phyloP scores from a whole-genome alignment of 2,888 invertebrate species.

The Crioceris asparagi region DNA sequence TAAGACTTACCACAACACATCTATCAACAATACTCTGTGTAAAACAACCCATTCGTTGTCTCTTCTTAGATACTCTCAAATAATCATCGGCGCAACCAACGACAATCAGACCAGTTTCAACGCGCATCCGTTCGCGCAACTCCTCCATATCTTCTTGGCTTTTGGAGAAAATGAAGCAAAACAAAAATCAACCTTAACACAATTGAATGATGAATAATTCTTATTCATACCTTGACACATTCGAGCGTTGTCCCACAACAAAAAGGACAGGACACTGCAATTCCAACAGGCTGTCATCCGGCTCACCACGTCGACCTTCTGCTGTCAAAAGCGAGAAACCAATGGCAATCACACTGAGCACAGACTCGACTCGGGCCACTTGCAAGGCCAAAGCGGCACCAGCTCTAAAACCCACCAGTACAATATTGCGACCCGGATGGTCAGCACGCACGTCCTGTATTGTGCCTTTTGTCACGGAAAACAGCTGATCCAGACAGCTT shows the following conservation, averaged over 20 bases:
- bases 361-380: constrained; percentile 59
- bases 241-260: constrained; percentile 66
- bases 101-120: constrained; percentile 64
- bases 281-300: constrained; percentile 65
- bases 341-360: constrained; percentile 57
- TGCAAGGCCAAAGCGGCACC: constrained; percentile 68
- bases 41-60: constrained; percentile 60
- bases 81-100: constrained; percentile 72
- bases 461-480: constrained; percentile 56
- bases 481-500: constrained; percentile 51
- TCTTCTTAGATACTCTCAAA: constrained; percentile 56
- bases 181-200: neutral
- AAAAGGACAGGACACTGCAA: constrained; percentile 65
- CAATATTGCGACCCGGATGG: constrained; percentile 57
- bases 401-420: constrained; percentile 67
- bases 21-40: constrained; percentile 73
- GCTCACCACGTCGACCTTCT: constrained; percentile 59
- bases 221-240: constrained; percentile 43
- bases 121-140: constrained; percentile 62
- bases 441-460: constrained; percentile 58
- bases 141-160: constrained; percentile 69
- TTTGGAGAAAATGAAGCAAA: constrained; percentile 12
- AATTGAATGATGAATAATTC: neutral
- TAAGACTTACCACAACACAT: constrained; percentile 50
- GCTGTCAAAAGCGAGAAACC: constrained; percentile 68